Evolutionary conservation across 2,113 vertebrate species (phyloP), one percentile per base, ranked within the genome.

Genomic region (Galbula dea): DNA sequence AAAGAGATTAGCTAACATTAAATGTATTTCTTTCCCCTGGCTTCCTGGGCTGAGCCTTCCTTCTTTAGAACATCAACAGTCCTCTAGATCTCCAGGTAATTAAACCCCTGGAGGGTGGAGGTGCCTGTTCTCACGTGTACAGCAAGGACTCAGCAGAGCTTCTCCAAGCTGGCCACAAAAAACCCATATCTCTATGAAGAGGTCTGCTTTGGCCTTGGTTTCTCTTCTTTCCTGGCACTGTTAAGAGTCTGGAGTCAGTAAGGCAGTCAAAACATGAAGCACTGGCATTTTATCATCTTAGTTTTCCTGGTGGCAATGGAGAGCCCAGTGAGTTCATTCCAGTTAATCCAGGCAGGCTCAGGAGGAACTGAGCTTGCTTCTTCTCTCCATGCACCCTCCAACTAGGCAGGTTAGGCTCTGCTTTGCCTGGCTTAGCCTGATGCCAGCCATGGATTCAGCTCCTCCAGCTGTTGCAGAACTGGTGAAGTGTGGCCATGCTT

Each of bases 31-130:
- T 88, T 57, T n/a, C 61, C 54, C 39, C n/a, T 30, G 54, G 75
- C 76, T 91, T 74, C 83, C 88, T 78, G 76, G 62, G 90, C 66
- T 83, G 71, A 83, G 75, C 57, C 75, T 67, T 18, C 65, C 82
- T 76, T 88, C 48, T 87, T 89, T 77, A 74, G 49, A 88, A 68
- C 93, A 93, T 85, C 83, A 94, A 87, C 94, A 94, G 63, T 62
- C 54, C 69, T 74, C 15, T 15, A 86, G 73, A 90, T 91, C 77
- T 93, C 83, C 62, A 96, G 66, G 83, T 73, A 79, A 95, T 94
- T 96, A 90, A 80, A 90, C 91, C 74, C 4, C 90, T 81, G 73
- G 61, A 91, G 94, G 96, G 94, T 82, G 95, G 96, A 95, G 93
- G 49, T 3, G 11, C 39, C 58, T 82, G 73, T 91, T 95, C 91